A percentile compares a stretch with the other conserved stretches of the same genome.
Conservation (phyloP, 2,888 invertebrate species). For the Drosophila cracens region DNA sequence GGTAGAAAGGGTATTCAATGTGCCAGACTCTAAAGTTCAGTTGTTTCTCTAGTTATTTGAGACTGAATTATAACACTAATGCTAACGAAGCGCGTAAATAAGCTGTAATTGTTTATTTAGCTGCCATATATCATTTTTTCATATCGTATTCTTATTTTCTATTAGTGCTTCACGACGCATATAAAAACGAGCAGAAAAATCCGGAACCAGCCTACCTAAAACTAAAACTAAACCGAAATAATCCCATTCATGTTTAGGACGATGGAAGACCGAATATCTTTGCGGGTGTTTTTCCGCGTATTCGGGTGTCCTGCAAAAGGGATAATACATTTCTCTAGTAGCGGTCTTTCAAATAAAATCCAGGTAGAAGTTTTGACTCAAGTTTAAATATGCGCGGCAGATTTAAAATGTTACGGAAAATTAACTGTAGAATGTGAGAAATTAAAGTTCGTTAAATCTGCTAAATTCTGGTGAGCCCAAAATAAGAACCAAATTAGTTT, state of each 20-base stretch:
- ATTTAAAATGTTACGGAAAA: not conserved
- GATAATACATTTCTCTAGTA: conserved; percentile 34
- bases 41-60: not conserved
- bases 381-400: not conserved
- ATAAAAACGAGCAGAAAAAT: conserved; percentile 13
- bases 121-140: conserved; percentile 11
- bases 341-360: not conserved
- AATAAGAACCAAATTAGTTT: too few relatives aligned
- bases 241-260: conserved; percentile 60
- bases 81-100: conserved; percentile 14
- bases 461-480: too few relatives aligned
- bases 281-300: conserved; percentile 48
- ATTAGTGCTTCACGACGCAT: conserved; percentile 3
- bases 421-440: not conserved
- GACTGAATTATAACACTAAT: conserved; percentile 1
- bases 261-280: conserved; percentile 19
- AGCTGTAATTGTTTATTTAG: conserved; percentile 20
- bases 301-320: not conserved
- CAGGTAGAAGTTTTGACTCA: conserved; percentile 1
- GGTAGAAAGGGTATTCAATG: not conserved
- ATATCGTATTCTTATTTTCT: conserved; percentile 8
- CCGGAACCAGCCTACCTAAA: conserved; percentile 37
- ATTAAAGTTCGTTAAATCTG: not conserved
- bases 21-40: too few relatives aligned
- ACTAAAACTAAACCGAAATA: conserved; percentile 41